Percentiles rank a stretch among this genome's conserved stretches.
Conservation (phyloP, 2,797 vertebrate genomes). For the Poecilia wingei region DNA sequence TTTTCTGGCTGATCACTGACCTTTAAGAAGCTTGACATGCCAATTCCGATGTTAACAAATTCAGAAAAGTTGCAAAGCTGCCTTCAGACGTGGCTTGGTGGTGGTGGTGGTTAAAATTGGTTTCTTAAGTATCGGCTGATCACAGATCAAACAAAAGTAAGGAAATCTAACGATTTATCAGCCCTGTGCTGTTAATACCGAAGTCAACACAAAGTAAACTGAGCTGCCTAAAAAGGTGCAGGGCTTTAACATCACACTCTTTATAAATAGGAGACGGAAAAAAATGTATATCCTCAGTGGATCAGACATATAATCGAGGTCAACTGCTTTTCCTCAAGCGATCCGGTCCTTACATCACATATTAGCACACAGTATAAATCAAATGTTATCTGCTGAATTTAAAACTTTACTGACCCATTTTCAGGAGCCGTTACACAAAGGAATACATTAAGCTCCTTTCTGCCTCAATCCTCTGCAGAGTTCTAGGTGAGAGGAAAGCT, state of each 20-base stretch:
- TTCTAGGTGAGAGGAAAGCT: conserved; percentile 18
- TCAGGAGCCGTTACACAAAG: conserved; percentile 40
- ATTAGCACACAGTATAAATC: conserved; percentile 11
- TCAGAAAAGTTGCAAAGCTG: background rate
- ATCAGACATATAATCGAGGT: conserved; percentile 17
- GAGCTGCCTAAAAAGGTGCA: background rate
- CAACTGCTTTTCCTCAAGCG: conserved; percentile 14
- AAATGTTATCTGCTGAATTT: conserved; percentile 8
- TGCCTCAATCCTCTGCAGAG: conserved; percentile 40
- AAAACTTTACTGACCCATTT: conserved; percentile 52
- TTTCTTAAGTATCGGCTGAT: background rate
- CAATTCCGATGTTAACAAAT: background rate
- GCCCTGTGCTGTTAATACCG: background rate
- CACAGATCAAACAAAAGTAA: background rate
- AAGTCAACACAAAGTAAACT: background rate
- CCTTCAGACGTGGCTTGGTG: background rate
- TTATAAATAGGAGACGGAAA: background rate
- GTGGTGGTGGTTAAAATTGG: background rate
- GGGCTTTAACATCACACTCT: background rate
- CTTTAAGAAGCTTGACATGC: background rate
- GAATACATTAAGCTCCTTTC: conserved; percentile 46
- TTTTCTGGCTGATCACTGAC: background rate
- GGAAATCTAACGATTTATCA: background rate
- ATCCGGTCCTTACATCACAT: background rate
- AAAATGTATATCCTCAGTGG: background rate